Evolutionary conservation across 2,113 vertebrate genomes (phyloP).

Genomic region (Nyctereutes procyonoides): DNA sequence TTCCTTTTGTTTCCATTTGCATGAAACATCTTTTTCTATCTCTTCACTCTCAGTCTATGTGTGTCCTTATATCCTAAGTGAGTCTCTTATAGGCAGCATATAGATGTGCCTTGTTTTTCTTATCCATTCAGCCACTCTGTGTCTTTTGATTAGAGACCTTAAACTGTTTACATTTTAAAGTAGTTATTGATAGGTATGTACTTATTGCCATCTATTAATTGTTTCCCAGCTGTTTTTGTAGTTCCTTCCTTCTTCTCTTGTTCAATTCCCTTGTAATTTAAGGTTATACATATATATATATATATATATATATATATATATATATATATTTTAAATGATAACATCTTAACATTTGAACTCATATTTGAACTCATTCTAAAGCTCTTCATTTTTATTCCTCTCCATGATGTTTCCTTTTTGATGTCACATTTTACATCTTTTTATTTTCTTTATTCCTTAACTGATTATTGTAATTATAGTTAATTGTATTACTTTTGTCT

Average conservation of each 20-base stretch:
- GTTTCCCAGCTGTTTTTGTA: neutral
- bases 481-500: neutral
- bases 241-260: neutral
- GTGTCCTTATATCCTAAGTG: neutral
- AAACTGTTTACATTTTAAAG: neutral
- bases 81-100: neutral
- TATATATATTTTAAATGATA: neutral
- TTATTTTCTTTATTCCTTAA: neutral
- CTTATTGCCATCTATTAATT: neutral
- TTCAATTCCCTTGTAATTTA: neutral
- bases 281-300: neutral
- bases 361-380: neutral
- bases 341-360: neutral
- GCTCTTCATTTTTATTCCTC: neutral
- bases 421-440: neutral
- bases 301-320: neutral
- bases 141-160: neutral
- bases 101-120: neutral
- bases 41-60: neutral
- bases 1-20: neutral
- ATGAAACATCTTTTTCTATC: neutral
- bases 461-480: neutral
- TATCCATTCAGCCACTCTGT: neutral
- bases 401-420: neutral
- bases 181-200: neutral